These are phyloP conservation scores for Autographa gamma DNA, from an alignment of 2,888 invertebrate species.

Conservation along the genomic window DNA sequence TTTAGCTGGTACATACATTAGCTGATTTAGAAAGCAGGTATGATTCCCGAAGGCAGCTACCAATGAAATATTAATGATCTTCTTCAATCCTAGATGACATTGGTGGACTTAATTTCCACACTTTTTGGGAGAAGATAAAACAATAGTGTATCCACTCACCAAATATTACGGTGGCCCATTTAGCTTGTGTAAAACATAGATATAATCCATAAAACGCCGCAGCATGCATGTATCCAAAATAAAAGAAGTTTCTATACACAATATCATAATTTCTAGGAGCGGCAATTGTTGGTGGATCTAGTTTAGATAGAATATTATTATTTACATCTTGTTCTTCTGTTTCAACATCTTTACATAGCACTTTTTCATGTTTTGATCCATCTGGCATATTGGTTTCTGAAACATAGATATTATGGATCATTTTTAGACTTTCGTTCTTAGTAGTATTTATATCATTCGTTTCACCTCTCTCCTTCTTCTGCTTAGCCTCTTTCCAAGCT, in stretches of 20 bases:
- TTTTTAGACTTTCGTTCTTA: no score
- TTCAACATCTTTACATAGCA: not conserved
- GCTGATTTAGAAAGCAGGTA: no score
- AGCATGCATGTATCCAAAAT: slow-evolving; percentile 47
- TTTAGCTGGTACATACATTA: not conserved
- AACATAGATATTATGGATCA: slow-evolving; percentile 16
- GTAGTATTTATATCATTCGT: no score
- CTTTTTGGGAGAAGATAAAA: no score
- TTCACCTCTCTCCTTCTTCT: no score
- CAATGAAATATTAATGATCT: no score
- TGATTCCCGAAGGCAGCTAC: no score
- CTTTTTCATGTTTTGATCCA: not conserved
- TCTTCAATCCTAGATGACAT: no score
- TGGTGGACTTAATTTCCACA: no score
- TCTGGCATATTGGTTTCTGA: slow-evolving; percentile 22
- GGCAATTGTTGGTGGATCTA: slow-evolving; percentile 38
- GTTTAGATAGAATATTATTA: slow-evolving; percentile 12
- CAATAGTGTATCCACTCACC: slow-evolving; percentile 28
- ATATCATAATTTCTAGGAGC: slow-evolving; percentile 54
- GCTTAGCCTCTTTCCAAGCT: no score
- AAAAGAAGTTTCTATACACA: slow-evolving; percentile 55
- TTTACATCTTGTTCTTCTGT: not conserved
- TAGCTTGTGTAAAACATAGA: slow-evolving; percentile 52
- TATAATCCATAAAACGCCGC: slow-evolving; percentile 62
- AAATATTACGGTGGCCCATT: slow-evolving; percentile 53